Evolutionary conservation across 2,888 invertebrate species (phyloP), one percentile per base, ranked within the genome.

Genomic region (Papilio elwesi): DNA sequence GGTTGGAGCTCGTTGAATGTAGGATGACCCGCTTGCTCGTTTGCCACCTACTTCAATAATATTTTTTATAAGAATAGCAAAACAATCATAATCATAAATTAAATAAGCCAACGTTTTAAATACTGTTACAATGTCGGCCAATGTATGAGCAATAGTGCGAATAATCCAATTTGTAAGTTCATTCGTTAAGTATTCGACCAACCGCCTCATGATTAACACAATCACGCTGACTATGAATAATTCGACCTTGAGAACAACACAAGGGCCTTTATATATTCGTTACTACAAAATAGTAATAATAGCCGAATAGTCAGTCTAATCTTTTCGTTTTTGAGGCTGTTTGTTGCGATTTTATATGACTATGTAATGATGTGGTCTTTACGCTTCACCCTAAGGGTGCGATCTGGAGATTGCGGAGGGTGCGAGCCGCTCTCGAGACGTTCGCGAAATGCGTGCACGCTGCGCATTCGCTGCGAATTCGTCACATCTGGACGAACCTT

Each of bases 81-180:
- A 26, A 26, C 26, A 26, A 26, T 26, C 26, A 43, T 43, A 1
- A 43, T 43, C 7, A 9, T 55, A 3, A 26, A 16, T 3, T 9
- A 59, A 38, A n/a, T 2, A 0, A n/a, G 2, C 7, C 0, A 59
- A 36, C n/a, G 38, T 26, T 12, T n/a, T 36, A 7, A 8, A 38
- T n/a, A 7, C 13, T 53, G 1, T 63, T 53, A n/a, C 6, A 62
- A 69, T 26, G 8, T n/a, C 11, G 8, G 47, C 38, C 7, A 64
- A 16, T 49, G 59, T 38, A 43, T 67, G 63, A 66, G 75, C 82
- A 81, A 85, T 83, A 83, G 83, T 76, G 85, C 82, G 82, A 80
- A 84, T 88, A 86, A 90, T 88, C 88, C 85, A 90, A 90, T 90
- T 87, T 89, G 85, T 86, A 90, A 89, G 85, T 89, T 81, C n/a